Base-by-base conservation (phyloP, 2,113 vertebrate genomes). In the Sula dactylatra region DNA sequence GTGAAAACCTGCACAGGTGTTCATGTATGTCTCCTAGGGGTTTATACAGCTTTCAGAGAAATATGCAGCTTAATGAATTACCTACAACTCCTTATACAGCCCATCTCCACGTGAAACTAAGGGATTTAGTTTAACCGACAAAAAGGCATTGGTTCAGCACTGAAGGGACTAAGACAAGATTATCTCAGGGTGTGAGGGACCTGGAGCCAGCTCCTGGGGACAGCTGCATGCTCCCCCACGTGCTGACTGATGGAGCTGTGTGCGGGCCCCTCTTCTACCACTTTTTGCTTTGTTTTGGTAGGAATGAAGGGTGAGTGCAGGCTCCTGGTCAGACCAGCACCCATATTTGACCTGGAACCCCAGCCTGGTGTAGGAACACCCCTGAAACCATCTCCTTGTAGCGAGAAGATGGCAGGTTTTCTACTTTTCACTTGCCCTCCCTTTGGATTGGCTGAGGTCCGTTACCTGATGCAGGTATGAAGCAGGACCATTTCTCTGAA, bases 221-320 rank as follows among this genome's bases (percentile, higher is more conserved):
- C 13, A 38, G 22, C 38, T 17, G 7, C 15, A 54, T 10, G n/a
- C 7, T 34, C 34, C 29, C n/a, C 29, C 21, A 40, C 0, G 0
- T 34, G 47, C 25, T 42, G 56, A 31, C 17, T 36, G n/a, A 31
- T 49, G 21, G 49, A 64, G 7, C 38, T 59, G 38, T 34, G 10
- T 7, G 5, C 21, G 52, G 27, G 11, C 4, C 34, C 7, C 29
- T 16, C 9, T 73, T 73, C 73, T 27, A 32, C 12, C 8, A 27
- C 6, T 56, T 71, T 64, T 50, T 56, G 18, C 15, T 27, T 17
- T 12, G 9, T 38, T 70, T 56, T 49, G 7, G 11, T 38, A 49
- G 36, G 31, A 55, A 47, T 27, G 36, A 67, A 18, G 9, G 29
- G n/a, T 55, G 47, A 10, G 6, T n/a, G 20, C 20, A 47, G 47